Percentiles rank a stretch among this genome's conserved stretches.
phyloP scores from a whole-genome alignment of 2,888 invertebrate species.

The Acanthosoma haemorrhoidale region DNA sequence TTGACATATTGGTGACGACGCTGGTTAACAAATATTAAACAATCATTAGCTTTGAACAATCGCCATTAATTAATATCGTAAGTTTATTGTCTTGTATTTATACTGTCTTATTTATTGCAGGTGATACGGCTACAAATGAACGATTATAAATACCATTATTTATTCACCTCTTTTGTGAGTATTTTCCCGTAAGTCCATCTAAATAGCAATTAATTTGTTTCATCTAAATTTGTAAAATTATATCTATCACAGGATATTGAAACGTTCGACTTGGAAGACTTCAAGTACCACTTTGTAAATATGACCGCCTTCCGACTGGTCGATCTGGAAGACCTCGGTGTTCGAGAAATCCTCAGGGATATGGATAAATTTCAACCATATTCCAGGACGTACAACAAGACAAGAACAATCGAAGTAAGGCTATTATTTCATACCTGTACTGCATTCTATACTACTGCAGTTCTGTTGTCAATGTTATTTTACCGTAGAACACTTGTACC shows the following conservation, averaged over 20 bases:
- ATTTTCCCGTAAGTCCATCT: constrained; percentile 20
- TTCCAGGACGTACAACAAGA: constrained; percentile 50
- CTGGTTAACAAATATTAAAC: too few species aligned
- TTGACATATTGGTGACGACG: too few species aligned
- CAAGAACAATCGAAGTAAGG: constrained; percentile 52
- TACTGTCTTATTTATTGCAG: constrained; percentile 46
- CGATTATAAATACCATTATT: constrained; percentile 77
- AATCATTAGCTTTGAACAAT: too few species aligned
- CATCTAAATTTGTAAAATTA: not conserved
- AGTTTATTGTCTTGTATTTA: too few species aligned
- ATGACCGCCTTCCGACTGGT: constrained; percentile 71
- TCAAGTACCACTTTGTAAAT: constrained; percentile 70
- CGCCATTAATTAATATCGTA: too few species aligned
- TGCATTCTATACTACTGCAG: not conserved
- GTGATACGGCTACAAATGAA: constrained; percentile 77
- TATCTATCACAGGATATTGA: constrained; percentile 58
- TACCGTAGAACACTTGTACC: too few species aligned
- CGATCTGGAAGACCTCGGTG: constrained; percentile 60
- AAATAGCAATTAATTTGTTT: not conserved
- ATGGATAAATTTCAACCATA: constrained; percentile 62
- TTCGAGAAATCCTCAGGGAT: constrained; percentile 62
- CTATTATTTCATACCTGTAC: too few species aligned
- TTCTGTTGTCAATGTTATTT: too few species aligned
- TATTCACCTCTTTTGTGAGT: constrained; percentile 66
- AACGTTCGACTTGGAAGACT: constrained; percentile 63